A percentile compares a stretch with the other conserved stretches of the same genome.
Evolutionary conservation across 2,888 invertebrate genomes (phyloP).

Genomic region (Ceratothoa steindachneri): DNA sequence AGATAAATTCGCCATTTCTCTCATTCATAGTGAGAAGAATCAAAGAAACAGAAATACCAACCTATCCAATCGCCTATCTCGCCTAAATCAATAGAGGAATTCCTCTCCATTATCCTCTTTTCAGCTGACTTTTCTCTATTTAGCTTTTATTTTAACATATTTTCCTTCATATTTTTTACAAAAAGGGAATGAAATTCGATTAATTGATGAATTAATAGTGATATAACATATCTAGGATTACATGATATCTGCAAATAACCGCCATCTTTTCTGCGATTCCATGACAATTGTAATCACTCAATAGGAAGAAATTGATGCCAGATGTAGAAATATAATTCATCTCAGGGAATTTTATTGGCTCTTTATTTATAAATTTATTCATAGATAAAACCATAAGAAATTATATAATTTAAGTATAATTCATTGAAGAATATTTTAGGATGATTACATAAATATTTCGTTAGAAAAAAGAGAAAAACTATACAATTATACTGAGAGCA

Average conservation of each 20-base stretch:
- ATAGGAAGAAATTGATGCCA: conserved; percentile 12
- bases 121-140: neutral
- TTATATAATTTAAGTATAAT: neutral
- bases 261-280: conserved; percentile 27
- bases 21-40: neutral
- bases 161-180: neutral
- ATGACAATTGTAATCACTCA: conserved; percentile 23
- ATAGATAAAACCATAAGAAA: neutral
- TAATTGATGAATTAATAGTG: no score
- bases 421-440: no score
- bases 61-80: neutral
- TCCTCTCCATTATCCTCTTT: neutral
- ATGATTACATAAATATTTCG: neutral
- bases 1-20: neutral
- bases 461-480: neutral
- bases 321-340: conserved; percentile 16
- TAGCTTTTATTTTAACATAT: neutral
- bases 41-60: conserved; percentile 10
- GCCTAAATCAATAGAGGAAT: neutral
- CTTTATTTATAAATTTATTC: neutral
- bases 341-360: neutral
- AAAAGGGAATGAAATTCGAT: no score
- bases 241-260: neutral
- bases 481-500: neutral
- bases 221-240: conserved; percentile 7